Conservation (phyloP, 2,888 invertebrate genomes). For the Mamestra brassicae region DNA sequence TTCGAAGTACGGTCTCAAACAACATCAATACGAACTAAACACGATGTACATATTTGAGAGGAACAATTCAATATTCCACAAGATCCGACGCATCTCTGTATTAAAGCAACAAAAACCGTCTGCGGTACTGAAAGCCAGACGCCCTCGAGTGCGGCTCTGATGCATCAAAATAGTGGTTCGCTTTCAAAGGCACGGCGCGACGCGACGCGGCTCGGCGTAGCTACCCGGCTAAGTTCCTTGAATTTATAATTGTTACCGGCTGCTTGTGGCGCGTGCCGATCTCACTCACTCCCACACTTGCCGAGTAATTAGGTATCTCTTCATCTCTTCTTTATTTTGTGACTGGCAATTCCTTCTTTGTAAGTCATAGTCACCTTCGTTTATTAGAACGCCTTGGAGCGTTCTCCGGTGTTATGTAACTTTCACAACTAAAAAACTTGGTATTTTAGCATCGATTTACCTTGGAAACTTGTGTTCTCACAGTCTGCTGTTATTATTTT, state of each 20-base stretch:
- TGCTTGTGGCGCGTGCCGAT: slow-evolving; percentile 64
- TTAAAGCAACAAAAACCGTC: slow-evolving; percentile 67
- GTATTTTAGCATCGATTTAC: slow-evolving; percentile 57
- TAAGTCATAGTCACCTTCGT: slow-evolving; percentile 52
- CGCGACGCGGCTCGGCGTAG: slow-evolving; percentile 37
- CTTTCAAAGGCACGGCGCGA: slow-evolving; percentile 66
- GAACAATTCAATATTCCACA: slow-evolving; percentile 58
- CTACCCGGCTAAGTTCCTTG: slow-evolving; percentile 65
- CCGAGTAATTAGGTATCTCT: slow-evolving; percentile 67
- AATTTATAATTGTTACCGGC: slow-evolving; percentile 73
- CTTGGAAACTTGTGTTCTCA: slow-evolving; percentile 53
- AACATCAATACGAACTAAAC: slow-evolving; percentile 37
- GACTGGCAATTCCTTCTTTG: slow-evolving; percentile 47
- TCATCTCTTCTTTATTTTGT: slow-evolving; percentile 52
- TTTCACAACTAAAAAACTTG: slow-evolving; percentile 53
- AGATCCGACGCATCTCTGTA: slow-evolving; percentile 61
- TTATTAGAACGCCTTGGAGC: slow-evolving; percentile 56
- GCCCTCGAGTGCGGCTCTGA: slow-evolving; percentile 70
- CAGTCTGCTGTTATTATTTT: slow-evolving; percentile 48
- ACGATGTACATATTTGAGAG: slow-evolving; percentile 42
- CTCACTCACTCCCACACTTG: slow-evolving; percentile 59
- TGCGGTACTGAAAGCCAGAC: slow-evolving; percentile 77
- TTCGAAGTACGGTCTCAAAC: slow-evolving; percentile 14
- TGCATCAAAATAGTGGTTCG: slow-evolving; percentile 70
- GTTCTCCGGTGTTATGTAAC: slow-evolving; percentile 51